Conservation (phyloP, 2,797 vertebrate species). For the Spea hammondii region DNA sequence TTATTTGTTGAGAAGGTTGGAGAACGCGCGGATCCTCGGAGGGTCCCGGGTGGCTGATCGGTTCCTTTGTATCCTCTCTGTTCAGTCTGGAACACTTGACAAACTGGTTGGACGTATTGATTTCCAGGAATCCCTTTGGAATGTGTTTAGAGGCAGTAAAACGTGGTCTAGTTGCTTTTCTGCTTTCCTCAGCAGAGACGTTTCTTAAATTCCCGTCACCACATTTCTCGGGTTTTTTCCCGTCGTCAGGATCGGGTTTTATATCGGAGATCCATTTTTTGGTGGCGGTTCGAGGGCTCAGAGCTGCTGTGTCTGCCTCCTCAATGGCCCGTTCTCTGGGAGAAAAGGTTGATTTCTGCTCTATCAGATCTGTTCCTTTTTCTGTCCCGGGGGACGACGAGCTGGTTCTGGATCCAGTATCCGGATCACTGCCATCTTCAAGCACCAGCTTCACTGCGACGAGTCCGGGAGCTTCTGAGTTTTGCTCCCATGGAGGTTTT, state of each 20-base stretch:
- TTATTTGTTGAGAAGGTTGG: neutral
- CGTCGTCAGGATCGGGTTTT: neutral
- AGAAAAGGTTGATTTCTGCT: neutral
- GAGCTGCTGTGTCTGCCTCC: slow-evolving; percentile 19
- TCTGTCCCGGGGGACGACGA: neutral
- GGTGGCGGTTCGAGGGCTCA: slow-evolving; percentile 25
- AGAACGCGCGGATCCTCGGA: neutral
- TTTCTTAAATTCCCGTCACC: neutral
- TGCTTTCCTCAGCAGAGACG: neutral
- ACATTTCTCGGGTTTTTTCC: neutral
- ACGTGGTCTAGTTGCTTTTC: neutral
- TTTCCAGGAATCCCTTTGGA: neutral
- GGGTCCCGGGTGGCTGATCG: neutral
- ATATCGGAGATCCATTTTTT: slow-evolving; percentile 28
- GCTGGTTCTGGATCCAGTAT: slow-evolving; percentile 1
- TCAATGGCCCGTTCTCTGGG: slow-evolving; percentile 9
- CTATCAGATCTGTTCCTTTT: neutral
- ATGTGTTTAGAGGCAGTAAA: neutral
- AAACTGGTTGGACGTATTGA: neutral
- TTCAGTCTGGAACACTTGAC: neutral
- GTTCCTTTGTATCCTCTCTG: neutral
- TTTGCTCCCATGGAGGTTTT: slow-evolving; percentile 34
- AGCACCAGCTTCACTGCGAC: neutral
- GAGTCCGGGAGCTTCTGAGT: neutral
- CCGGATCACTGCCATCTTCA: slow-evolving; percentile 14